phyloP scores from a whole-genome alignment of 1,140 invertebrate genomes.

The Bombus confusus region DNA sequence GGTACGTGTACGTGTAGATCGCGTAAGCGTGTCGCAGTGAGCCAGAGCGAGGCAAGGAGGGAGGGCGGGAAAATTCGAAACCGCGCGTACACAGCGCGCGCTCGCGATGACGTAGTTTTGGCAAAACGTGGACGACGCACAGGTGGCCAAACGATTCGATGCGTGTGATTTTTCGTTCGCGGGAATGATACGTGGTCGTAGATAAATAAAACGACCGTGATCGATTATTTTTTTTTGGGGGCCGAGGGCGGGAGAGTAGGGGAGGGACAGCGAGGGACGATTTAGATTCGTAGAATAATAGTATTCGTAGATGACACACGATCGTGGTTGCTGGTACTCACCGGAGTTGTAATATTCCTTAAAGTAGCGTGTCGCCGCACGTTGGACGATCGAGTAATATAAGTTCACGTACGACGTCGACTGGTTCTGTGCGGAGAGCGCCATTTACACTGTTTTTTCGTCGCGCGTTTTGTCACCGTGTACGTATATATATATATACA shows the following conservation, averaged over 20 bases:
- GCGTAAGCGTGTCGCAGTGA: background rate
- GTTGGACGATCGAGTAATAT: constrained; percentile 83
- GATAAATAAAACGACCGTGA: background rate
- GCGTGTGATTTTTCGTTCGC: constrained; percentile 1
- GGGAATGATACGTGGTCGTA: background rate
- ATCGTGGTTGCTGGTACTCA: constrained; percentile 73
- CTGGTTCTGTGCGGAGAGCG: constrained; percentile 82
- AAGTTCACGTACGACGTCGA: constrained; percentile 82
- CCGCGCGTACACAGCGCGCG: constrained; percentile 46
- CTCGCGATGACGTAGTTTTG: constrained; percentile 54
- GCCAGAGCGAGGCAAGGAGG: constrained; percentile 28
- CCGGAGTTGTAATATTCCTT: constrained; percentile 83
- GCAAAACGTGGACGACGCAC: constrained; percentile 57
- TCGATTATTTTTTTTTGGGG: background rate
- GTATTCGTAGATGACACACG: background rate
- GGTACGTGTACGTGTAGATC: background rate
- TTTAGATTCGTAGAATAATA: background rate
- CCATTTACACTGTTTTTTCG: constrained; percentile 80
- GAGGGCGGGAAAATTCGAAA: constrained; percentile 73
- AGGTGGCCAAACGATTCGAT: constrained; percentile 47
- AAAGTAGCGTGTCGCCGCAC: constrained; percentile 82
- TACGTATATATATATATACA: constrained; percentile 39
- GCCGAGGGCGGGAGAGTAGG: too few relatives aligned
- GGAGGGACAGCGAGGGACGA: background rate
- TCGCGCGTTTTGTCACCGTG: constrained; percentile 58